Base-by-base conservation (phyloP, 92 coral and sea anemone genomes). In the Heteractis magnifica region DNA sequence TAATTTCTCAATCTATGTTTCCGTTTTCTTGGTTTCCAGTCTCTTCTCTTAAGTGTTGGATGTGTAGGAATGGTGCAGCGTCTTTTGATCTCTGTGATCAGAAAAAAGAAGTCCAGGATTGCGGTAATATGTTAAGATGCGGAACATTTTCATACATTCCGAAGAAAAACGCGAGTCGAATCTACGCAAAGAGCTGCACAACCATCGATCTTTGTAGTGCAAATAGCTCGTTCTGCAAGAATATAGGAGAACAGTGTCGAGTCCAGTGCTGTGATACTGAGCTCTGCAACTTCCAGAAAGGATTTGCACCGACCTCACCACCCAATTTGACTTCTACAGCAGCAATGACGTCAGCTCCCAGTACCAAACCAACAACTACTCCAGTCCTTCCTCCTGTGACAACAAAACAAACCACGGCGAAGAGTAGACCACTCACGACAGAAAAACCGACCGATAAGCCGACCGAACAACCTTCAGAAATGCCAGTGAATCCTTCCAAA, bases 261-360 rank as follows among this genome's bases (percentile, higher is more conserved):
- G 85, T 90, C 23, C 81, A 76, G 77, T 90, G 93, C 76, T 90
- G 93, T 71, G 89, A 62, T 18, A 82, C 86, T 34, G 90, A 87
- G 68, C 87, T 65, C 15, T 90, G 93, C 60, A 90, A 90, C 77
- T 86, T 72, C 65, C 68, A 86, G 56, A 72, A 80, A 8, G 89
- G 85, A 13, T 81, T 86, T 50, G 82, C 76, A 19, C 71, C 82
- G 6, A 51, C 82, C 64, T n/a, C 72, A n/a, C 82, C 82, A 52
- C 51, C 81, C 20, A 6, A 26, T 26, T 26, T 52, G 8, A 18
- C 78, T 13, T 10, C 52, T 14, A 72, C 79, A 52, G n/a, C 79
- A 72, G 41, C 48, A 60, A 9, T 77, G 9, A 65, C 64, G 16
- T 44, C 23, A 50, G 14, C 85, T 51, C 21, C 79, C 8, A 73